phyloP scores from a whole-genome alignment of 2,888 invertebrate species.

The Eueremaeus valkanovi region DNA sequence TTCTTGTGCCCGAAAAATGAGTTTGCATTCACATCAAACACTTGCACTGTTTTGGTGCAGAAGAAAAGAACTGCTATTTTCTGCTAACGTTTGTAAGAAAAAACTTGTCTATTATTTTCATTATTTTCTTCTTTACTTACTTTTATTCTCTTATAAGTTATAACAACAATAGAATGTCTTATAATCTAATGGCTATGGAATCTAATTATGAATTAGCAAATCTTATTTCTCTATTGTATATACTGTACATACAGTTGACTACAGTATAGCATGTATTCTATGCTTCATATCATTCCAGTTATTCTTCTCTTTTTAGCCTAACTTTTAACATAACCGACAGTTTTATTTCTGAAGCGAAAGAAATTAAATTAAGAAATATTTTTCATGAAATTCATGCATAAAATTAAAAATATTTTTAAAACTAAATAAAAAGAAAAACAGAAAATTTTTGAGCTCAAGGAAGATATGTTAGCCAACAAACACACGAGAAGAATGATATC shows the following conservation, averaged over 20 bases:
- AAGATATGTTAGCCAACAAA: no score
- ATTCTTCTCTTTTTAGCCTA: no score
- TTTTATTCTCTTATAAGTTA: no score
- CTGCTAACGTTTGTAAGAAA: constrained; percentile 7
- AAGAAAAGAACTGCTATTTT: background rate
- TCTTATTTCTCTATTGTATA: no score
- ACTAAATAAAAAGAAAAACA: background rate
- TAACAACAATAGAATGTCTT: background rate
- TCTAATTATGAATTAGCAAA: background rate
- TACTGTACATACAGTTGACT: no score
- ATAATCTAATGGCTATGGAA: background rate
- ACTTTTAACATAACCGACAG: no score
- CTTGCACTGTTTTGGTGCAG: background rate
- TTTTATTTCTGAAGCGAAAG: no score
- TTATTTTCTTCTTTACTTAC: background rate
- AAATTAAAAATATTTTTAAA: background rate
- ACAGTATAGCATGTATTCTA: no score
- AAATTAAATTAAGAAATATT: background rate
- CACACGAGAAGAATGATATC: no score
- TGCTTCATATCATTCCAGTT: no score
- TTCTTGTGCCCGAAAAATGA: background rate
- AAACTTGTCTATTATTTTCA: background rate
- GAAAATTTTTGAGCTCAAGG: background rate
- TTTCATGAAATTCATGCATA: background rate
- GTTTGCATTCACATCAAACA: background rate